Percentiles rank a stretch among this genome's conserved stretches.
Evolutionary conservation across 1,140 invertebrate species (phyloP).

Genomic region (Nixonia krombeini): DNA sequence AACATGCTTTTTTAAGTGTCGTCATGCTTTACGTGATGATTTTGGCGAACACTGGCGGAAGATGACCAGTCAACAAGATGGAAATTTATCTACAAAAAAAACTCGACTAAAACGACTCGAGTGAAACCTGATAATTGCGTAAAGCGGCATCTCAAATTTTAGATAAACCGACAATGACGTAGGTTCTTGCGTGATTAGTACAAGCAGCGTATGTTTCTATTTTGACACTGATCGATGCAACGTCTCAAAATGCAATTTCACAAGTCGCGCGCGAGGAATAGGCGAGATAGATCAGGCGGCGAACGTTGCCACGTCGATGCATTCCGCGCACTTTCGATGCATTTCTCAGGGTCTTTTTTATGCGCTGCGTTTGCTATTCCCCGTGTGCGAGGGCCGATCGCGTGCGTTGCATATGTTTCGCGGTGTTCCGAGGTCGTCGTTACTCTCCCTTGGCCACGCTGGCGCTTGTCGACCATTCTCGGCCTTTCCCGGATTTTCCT

Average conservation of each 20-base stretch:
- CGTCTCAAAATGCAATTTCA: slow-evolving; percentile 47
- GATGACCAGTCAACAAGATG: no score
- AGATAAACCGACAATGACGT: no score
- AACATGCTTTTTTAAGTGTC: no score
- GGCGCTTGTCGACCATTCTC: slow-evolving; percentile 25
- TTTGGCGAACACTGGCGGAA: no score
- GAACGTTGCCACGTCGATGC: slow-evolving; percentile 43
- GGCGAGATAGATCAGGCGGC: slow-evolving; percentile 57
- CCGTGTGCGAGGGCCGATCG: slow-evolving; percentile 58
- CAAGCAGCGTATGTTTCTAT: slow-evolving; percentile 2
- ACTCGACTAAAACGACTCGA: no score
- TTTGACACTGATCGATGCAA: slow-evolving; percentile 40
- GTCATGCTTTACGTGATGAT: no score
- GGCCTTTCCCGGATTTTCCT: slow-evolving; percentile 42
- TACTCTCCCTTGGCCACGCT: slow-evolving; percentile 11
- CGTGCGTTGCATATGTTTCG: slow-evolving; percentile 64
- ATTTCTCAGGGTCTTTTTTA: slow-evolving; percentile 63
- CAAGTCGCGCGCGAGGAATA: slow-evolving; percentile 52
- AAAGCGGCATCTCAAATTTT: no score
- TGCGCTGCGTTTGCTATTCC: slow-evolving; percentile 66
- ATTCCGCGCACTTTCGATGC: slow-evolving; percentile 65
- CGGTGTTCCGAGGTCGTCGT: slow-evolving; percentile 39
- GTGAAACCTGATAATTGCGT: no score
- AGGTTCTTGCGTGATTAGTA: no score
- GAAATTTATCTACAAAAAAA: no score